These are phyloP conservation scores for Choreutis nemorana DNA, from an alignment of 2,888 invertebrate genomes.

Conservation along the genomic window DNA sequence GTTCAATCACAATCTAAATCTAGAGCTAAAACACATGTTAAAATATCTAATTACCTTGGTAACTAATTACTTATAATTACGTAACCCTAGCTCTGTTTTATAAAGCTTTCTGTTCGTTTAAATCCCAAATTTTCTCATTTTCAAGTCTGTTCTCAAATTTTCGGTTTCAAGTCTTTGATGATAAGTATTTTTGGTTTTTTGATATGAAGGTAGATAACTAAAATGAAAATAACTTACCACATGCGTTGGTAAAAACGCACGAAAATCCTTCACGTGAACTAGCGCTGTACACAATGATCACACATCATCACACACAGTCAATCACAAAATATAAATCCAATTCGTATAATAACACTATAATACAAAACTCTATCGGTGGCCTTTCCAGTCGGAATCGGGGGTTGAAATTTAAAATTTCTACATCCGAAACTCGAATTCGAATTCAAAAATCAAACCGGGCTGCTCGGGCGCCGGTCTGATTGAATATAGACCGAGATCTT, in stretches of 20 bases:
- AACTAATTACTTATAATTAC: no score
- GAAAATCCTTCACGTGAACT: conserved; percentile 25
- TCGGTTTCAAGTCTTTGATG: no score
- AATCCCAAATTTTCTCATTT: no score
- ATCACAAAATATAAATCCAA: conserved; percentile 13
- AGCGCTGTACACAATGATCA: conserved; percentile 50
- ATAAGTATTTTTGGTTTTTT: no score
- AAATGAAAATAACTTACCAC: conserved; percentile 15
- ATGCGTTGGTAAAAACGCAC: conserved; percentile 7
- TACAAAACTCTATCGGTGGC: conserved; percentile 30
- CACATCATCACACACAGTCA: conserved; percentile 42
- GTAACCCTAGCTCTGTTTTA: no score
- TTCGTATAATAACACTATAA: no score
- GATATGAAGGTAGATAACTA: not conserved
- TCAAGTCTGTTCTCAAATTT: no score
- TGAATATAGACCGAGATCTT: conserved; percentile 41
- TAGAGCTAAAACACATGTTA: no score
- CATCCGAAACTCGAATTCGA: conserved; percentile 25
- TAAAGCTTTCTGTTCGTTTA: no score
- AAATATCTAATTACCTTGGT: no score
- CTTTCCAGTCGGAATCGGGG: conserved; percentile 50
- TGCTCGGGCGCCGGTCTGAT: conserved; percentile 39
- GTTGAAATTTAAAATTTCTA: conserved; percentile 22
- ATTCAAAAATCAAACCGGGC: conserved; percentile 34
- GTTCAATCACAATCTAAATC: no score